Evolutionary conservation across 2,113 vertebrate genomes (phyloP), one percentile per base, ranked within the genome.

Genomic region (Ophthalmolycus amberensis): DNA sequence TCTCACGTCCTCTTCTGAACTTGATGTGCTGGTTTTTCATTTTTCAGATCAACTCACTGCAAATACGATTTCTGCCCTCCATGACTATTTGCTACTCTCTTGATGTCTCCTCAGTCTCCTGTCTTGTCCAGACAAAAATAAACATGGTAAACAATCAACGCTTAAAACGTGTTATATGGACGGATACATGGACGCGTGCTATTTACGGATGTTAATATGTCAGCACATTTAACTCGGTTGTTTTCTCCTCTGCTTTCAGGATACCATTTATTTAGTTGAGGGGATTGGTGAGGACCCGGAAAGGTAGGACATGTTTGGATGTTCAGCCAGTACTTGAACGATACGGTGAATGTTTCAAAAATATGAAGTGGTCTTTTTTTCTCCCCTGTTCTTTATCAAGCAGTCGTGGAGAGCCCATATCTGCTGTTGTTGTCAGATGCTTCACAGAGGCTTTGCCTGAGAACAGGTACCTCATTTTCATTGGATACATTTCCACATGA

Each of bases 381-480:
- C n/a, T 11, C 20, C 27, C 14, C 63, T 70, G n/a, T 22, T 71
- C 38, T 40, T 79, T 32, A 66, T 48, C 5, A 60, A 76, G 6
- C 50, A 97, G 97, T 54, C 81, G 86, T 56, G 93, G 95, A 69
- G 92, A 91, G 2, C 89, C 93, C 0, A 67, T 96, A 20, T 95
- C 96, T 7, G 75, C 95, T 62, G 85, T 99, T 62, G 96, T 97
- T 34, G 88, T 99, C 84, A 94, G 96, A 92, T 96, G 96, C 90
- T 96, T 99, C 90, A 99, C 98, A 42, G 98, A 99, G 94, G 97
- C 98, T 83, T 94, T 99, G 77, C 98, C 98, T 15, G 98, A 99
- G 90, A 99, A 97, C 74, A 97, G 97, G 98, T 99, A 93, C 1
- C 16, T 37, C 0, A 16, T 37, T 65, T 67, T 59, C 20, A 27